phyloP scores from a whole-genome alignment of 2,797 vertebrate genomes.

The Adrianichthys oophorus region DNA sequence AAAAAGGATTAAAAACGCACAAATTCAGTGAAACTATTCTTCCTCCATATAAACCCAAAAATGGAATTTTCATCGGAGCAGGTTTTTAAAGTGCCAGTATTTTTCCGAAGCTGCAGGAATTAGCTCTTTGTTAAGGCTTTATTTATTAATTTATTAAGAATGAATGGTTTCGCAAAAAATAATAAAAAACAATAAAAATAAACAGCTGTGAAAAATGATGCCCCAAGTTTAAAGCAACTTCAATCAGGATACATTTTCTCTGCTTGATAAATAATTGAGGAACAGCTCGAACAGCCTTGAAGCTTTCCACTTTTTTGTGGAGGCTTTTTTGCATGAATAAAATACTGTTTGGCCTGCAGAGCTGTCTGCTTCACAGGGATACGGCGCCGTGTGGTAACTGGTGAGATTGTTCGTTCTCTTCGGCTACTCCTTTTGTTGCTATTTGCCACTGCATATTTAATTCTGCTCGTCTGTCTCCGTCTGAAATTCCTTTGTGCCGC shows the following conservation, averaged over 20 bases:
- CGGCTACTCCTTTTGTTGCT: conserved; percentile 26
- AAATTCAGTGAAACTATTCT: too few relatives aligned
- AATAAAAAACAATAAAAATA: too few relatives aligned
- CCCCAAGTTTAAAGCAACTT: conserved; percentile 83
- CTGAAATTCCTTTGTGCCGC: conserved; percentile 20
- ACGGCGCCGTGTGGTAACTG: conserved; percentile 51
- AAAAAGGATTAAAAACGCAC: too few relatives aligned
- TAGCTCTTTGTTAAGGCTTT: conserved; percentile 54
- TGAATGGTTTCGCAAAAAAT: too few relatives aligned
- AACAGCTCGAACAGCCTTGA: conserved; percentile 76
- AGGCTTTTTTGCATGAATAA: conserved; percentile 79
- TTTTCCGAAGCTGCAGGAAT: conserved; percentile 40
- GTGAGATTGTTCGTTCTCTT: conserved; percentile 46
- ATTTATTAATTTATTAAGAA: too few relatives aligned
- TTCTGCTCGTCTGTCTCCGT: conserved; percentile 25
- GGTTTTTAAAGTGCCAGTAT: conserved; percentile 22
- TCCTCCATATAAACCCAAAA: too few relatives aligned
- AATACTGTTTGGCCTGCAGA: conserved; percentile 69
- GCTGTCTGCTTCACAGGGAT: conserved; percentile 59
- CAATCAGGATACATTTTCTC: conserved; percentile 82
- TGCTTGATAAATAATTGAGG: conserved; percentile 84
- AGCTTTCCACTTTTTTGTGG: conserved; percentile 65
- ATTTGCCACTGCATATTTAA: conserved; percentile 35
- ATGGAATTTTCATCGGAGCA: too few relatives aligned
- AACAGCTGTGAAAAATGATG: conserved; percentile 75